Percentiles rank a stretch among this genome's conserved stretches.
These are phyloP conservation scores for Elgaria multicarinata DNA, from an alignment of 2,113 vertebrate species.

Conservation along the genomic window DNA sequence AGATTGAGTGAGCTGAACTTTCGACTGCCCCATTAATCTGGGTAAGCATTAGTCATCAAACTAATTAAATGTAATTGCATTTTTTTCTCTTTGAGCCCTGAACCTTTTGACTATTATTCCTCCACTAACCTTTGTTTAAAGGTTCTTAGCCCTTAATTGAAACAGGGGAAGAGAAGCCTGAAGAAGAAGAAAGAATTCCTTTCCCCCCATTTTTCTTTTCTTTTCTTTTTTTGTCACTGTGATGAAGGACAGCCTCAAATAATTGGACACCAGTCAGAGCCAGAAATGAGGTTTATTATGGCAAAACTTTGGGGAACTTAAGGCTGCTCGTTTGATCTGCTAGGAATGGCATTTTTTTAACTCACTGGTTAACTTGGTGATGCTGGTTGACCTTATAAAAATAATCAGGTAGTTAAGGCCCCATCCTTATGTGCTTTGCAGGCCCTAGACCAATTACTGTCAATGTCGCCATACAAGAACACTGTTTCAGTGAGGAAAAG, in stretches of 20 bases:
- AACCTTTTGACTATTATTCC: constrained; percentile 23
- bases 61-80: constrained; percentile 48
- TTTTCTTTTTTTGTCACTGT: neutral
- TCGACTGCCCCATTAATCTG: constrained; percentile 41
- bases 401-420: constrained; percentile 29
- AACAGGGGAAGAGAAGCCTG: constrained; percentile 3
- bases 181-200: neutral
- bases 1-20: constrained; percentile 57
- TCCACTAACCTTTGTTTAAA: constrained; percentile 50
- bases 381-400: constrained; percentile 52
- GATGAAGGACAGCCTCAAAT: constrained; percentile 11
- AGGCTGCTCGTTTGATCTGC: constrained; percentile 25
- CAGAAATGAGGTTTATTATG: constrained; percentile 34
- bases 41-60: constrained; percentile 44
- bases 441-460: neutral
- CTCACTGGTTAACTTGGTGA: constrained; percentile 18
- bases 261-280: constrained; percentile 34
- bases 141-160: constrained; percentile 24
- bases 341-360: constrained; percentile 37
- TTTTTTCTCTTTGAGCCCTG: constrained; percentile 37
- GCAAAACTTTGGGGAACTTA: neutral
- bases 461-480: constrained; percentile 10
- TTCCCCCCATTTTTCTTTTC: no score
- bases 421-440: constrained; percentile 4
- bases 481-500: constrained; percentile 15